Percentiles rank a stretch among this genome's conserved stretches.
These are phyloP conservation scores for Otolemur crassicaudatus DNA, from an alignment of 2,797 vertebrate species.

Conservation along the genomic window DNA sequence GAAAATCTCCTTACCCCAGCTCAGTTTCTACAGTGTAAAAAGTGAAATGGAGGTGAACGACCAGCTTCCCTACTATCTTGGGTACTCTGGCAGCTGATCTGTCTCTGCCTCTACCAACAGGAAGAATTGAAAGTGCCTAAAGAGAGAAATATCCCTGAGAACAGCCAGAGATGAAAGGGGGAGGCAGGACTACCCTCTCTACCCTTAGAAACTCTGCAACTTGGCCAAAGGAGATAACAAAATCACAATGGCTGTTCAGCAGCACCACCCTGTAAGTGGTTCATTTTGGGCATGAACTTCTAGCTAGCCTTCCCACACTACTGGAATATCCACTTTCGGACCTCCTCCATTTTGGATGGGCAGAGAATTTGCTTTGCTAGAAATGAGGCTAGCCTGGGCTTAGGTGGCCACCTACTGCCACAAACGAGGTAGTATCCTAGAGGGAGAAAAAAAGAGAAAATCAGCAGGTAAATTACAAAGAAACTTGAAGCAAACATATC, in stretches of 20 bases:
- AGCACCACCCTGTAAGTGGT: neutral
- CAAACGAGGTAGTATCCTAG: neutral
- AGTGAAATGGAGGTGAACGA: too few relatives aligned
- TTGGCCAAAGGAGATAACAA: neutral
- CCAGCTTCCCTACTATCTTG: too few relatives aligned
- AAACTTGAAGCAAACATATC: neutral
- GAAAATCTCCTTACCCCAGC: too few relatives aligned
- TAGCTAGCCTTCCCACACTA: neutral
- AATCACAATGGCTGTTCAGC: neutral
- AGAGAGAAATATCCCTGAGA: neutral
- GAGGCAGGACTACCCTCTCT: neutral
- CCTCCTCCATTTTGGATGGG: neutral
- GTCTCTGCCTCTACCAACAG: neutral
- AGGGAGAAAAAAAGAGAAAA: neutral
- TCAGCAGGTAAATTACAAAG: neutral
- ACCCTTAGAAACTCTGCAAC: neutral
- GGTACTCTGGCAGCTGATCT: neutral
- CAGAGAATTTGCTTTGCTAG: neutral
- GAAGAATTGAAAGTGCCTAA: neutral
- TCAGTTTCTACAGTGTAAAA: too few relatives aligned
- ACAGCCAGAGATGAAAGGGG: neutral
- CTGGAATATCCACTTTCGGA: neutral
- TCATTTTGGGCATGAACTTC: neutral
- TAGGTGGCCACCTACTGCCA: neutral
- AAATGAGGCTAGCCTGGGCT: neutral